Evolutionary conservation across 2,888 invertebrate species (phyloP), one percentile per base, ranked within the genome.

Genomic region (Amphipyra berbera): DNA sequence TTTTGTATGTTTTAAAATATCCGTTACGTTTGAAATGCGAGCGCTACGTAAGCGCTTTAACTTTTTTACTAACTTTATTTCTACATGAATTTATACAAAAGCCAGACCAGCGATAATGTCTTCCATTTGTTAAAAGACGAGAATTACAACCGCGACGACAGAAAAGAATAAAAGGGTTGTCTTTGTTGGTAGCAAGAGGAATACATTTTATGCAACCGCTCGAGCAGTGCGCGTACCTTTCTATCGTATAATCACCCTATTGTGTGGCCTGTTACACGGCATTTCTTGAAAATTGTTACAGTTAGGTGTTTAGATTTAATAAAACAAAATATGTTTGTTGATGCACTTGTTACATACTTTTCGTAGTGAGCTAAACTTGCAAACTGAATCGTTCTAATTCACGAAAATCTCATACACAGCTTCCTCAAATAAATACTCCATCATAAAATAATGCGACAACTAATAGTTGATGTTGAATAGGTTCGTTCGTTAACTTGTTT

Each of bases 121-220:
- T 90, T 90, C 90, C 92, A 92, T 92, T 92, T 91, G 90, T 92
- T 92, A 92, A 90, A 88, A 90, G 91, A 91, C 86, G 88, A 88
- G 91, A 92, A 91, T 91, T 92, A 91, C 88, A 85, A 81, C 87
- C 84, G 83, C 84, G 89, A 88, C 87, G 89, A 90, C 89, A 87
- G 88, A 90, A 91, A 90, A 88, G 88, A 90, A 92, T 90, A 90
- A 90, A 90, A 88, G 85, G 88, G 84, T 88, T 89, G 89, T 90
- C 89, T 89, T 90, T 90, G 90, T 90, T 89, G 86, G 85, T 85
- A 78, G 85, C 85, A 73, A 79, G 87, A 88, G 86, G 86, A 88
- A 90, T 90, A 91, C 87, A 91, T 90, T 92, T 90, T 87, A 86
- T 90, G 88, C 89, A 87, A 85, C 83, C 82, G 82, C 85, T 83